phyloP scores from a whole-genome alignment of 2,113 vertebrate genomes.

The Sceloporus tristichus region DNA sequence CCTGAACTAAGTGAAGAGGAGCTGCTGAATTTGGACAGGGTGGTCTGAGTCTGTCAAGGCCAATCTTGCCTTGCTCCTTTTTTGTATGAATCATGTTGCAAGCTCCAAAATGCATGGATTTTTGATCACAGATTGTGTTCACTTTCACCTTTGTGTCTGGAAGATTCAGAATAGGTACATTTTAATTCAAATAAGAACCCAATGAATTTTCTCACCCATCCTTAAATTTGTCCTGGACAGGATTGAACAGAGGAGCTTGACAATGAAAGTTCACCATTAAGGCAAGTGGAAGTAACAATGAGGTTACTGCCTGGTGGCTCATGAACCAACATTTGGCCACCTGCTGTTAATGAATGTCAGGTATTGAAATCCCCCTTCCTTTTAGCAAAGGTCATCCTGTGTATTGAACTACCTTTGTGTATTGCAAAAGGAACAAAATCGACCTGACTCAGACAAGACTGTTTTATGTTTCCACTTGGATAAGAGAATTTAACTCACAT shows the following conservation, averaged over 20 bases:
- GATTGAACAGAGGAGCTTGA: slow-evolving; percentile 61
- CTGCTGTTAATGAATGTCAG: slow-evolving; percentile 69
- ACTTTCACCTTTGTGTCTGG: too few species aligned
- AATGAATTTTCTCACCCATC: too few species aligned
- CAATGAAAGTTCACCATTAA: slow-evolving; percentile 73
- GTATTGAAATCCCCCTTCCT: slow-evolving; percentile 64
- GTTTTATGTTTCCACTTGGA: slow-evolving; percentile 50
- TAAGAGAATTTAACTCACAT: slow-evolving; percentile 56
- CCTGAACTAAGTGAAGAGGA: slow-evolving; percentile 64
- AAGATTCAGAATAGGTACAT: too few species aligned
- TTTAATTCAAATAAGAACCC: too few species aligned
- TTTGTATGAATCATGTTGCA: too few species aligned
- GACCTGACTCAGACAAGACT: slow-evolving; percentile 61
- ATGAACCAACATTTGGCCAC: slow-evolving; percentile 65
- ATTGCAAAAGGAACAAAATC: slow-evolving; percentile 68
- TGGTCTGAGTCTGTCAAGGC: too few species aligned
- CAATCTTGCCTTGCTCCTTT: too few species aligned
- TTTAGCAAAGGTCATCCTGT: slow-evolving; percentile 76
- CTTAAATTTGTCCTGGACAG: slow-evolving; percentile 61
- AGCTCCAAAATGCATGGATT: too few species aligned
- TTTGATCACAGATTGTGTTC: too few species aligned
- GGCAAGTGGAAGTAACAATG: slow-evolving; percentile 70
- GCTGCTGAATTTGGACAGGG: slow-evolving; percentile 18
- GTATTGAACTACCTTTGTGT: slow-evolving; percentile 68
- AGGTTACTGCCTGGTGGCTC: slow-evolving; percentile 67